phyloP scores from a whole-genome alignment of 2,888 invertebrate species.

The Vesta saturnalis region DNA sequence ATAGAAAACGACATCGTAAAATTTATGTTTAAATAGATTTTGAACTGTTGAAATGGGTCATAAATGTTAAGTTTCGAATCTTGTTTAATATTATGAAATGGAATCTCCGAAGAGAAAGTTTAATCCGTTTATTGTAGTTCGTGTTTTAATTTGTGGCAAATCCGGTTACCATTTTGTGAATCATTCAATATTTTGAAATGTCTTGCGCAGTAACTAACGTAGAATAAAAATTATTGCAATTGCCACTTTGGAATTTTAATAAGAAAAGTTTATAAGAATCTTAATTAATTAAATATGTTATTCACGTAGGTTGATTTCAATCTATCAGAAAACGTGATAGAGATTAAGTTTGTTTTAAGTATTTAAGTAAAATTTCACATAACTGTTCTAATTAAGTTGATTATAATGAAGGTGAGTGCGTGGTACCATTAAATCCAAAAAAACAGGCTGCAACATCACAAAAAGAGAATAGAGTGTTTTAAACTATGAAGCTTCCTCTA shows the following conservation, averaged over 20 bases:
- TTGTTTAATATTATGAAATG: neutral
- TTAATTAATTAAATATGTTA: neutral
- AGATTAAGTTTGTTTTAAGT: no score
- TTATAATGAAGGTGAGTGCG: no score
- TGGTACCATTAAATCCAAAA: no score
- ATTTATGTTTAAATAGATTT: slow-evolving; percentile 1
- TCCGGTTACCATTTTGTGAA: neutral
- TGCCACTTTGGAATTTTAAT: neutral
- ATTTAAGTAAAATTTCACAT: no score
- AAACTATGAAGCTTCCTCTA: no score
- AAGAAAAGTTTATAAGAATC: neutral
- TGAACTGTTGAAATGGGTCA: neutral
- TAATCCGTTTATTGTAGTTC: neutral
- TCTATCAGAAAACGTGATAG: no score
- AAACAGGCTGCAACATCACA: no score
- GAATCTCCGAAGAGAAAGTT: neutral
- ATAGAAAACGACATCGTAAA: slow-evolving; percentile 1
- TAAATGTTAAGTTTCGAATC: neutral
- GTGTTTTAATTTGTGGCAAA: neutral
- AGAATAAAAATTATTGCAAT: neutral
- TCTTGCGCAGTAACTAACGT: neutral
- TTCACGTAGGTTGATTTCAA: no score
- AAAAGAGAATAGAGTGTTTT: no score
- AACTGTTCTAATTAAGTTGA: no score
- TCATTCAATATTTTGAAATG: neutral